Evolutionary conservation across 2,797 vertebrate species (phyloP).

Genomic region (Parotocinclus haroldoi): DNA sequence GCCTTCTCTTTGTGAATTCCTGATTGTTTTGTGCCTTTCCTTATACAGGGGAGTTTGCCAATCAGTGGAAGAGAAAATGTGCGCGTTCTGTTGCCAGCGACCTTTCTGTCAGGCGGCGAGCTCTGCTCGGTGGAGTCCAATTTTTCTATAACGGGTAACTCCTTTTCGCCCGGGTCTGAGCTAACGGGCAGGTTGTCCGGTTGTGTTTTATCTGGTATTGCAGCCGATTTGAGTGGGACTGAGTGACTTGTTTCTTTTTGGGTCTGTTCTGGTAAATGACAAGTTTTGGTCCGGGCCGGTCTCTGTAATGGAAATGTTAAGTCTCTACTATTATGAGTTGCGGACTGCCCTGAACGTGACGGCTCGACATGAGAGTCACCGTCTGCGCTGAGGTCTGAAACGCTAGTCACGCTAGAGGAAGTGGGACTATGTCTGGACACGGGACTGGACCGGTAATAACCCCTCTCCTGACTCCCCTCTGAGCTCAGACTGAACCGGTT

Average conservation of each 20-base stretch:
- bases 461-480: conserved; percentile 49
- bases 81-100: conserved; percentile 55
- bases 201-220: conserved; percentile 43
- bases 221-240: conserved; percentile 35
- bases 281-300: conserved; percentile 25
- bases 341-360: conserved; percentile 24
- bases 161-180: conserved; percentile 28
- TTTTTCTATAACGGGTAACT: conserved; percentile 30
- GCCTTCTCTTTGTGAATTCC: conserved; percentile 54
- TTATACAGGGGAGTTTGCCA: conserved; percentile 71
- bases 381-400: conserved; percentile 71
- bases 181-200: conserved; percentile 26
- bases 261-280: conserved; percentile 39
- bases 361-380: conserved; percentile 59
- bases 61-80: conserved; percentile 67
- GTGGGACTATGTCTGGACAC: conserved; percentile 62
- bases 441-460: conserved; percentile 49
- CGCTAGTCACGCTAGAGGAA: conserved; percentile 65
- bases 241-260: conserved; percentile 52
- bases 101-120: conserved; percentile 50
- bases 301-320: conserved; percentile 27
- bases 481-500: conserved; percentile 46
- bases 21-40: conserved; percentile 63
- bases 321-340: conserved; percentile 22
- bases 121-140: conserved; percentile 10